Base-by-base conservation (phyloP, 2,113 vertebrate genomes). In the Lucifuga dentata region DNA sequence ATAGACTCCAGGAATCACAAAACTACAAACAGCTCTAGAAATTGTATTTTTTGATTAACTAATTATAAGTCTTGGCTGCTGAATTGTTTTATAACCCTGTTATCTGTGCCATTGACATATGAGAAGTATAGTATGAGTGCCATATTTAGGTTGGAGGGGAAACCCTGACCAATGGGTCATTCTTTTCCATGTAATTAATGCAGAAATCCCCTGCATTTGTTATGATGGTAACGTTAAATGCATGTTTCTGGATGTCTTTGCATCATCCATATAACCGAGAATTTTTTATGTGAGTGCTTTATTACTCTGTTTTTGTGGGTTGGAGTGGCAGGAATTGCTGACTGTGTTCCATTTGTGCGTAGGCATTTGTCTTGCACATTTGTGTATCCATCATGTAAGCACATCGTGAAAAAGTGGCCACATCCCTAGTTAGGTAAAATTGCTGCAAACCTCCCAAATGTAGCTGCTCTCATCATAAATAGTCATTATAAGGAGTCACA, bases 161-260 rank as follows among this genome's bases (percentile, higher is more conserved):
- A 19, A 19, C 29, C 3, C 13, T 55, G 40, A 50, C 12, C 46
- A 41, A 16, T 2, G 16, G 61, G 52, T 63, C 46, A 20, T 64
- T 58, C 9, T 62, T 49, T 46, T 66, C 35, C 40, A 38, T 46
- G 21, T 43, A 32, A 17, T 46, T 66, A 51, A 66, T 56, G 46
- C 32, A 0, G 11, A 45, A 65, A 48, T n/a, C 32, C 7, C 13
- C 48, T 17, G 16, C 19, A 38, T 56, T 52, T 49, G 8, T 61
- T 66, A 45, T 58, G 62, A 51, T 20, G 20, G 17, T 73, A 45
- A 75, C 24, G 17, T 52, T 26, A 62, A 55, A 15, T 0, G 17
- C 12, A 8, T 63, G 32, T 35, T 26, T 46, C 36, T n/a, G 16
- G 41, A 49, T 50, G 26, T 29, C 3, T 5, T 29, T 29, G 60